Base-by-base conservation (phyloP, 2,113 vertebrate species). In the Cephalopholis sonnerati region DNA sequence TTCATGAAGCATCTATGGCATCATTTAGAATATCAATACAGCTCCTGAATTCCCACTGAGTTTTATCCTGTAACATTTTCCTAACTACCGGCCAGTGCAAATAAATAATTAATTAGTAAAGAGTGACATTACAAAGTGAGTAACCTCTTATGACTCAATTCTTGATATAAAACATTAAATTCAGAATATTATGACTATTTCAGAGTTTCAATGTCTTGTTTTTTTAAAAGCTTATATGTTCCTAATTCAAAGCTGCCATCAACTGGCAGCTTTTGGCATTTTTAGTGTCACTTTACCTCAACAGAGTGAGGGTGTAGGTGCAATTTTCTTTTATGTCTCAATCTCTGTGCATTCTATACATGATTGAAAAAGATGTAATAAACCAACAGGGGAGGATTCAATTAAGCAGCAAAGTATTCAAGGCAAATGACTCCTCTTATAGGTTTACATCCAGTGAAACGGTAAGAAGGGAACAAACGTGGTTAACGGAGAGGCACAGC, bases 191-290 rank as follows among this genome's bases (percentile, higher is more conserved):
- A 3, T n/a, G 58, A 29, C 10, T 32, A 32, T 57, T 66, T 57
- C 20, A 18, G 20, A 20, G 4, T 7, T 70, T 65, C 7, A 59
- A 1, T 27, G 50, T 32, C 4, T 15, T 18, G 0, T 48, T 46
- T 13, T 59, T 79, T 15, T 57, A 25, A 24, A 63, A 67, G 61
- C 9, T 10, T 69, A 11, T 20, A 3, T 24, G 44, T 55, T 75
- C 12, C 32, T 74, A 73, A 76, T 85, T 82, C 64, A 79, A 81
- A 88, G 58, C 75, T 66, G 82, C 68, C 87, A 76, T 82, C 76
- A 77, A 36, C 71, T 82, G 75, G 81, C 66, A 41, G 84, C 78
- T 86, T 66, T 63, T 25, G 70, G 75, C 46, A 75, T 67, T 71
- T 22, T 74, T 1, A 25, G 17, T 25, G 18, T 53, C 16, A 15